These are phyloP conservation scores for Oligia strigilis DNA, from an alignment of 2,888 invertebrate species.

Conservation along the genomic window DNA sequence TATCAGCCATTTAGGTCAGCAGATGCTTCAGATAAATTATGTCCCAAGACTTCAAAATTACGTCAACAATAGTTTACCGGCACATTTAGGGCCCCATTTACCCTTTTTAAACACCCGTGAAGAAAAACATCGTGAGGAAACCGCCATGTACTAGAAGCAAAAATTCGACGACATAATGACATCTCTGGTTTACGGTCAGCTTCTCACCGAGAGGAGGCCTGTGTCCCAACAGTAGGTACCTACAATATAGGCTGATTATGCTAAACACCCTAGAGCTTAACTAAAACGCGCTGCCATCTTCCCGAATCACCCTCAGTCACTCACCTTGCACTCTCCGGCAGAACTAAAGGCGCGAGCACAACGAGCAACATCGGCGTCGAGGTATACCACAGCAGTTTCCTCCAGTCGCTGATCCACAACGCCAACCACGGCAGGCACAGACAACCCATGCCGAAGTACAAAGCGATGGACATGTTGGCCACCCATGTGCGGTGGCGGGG, in stretches of 20 bases:
- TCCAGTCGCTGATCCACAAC: conserved; percentile 84
- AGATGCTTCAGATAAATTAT: neutral
- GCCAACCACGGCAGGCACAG: conserved; percentile 88
- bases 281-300: no score
- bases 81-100: neutral
- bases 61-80: conserved; percentile 7
- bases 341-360: conserved; percentile 78
- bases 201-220: no score
- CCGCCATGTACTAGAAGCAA: no score
- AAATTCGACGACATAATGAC: no score
- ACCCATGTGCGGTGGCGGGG: conserved; percentile 87
- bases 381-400: conserved; percentile 82
- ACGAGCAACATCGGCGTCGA: conserved; percentile 83
- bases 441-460: conserved; percentile 87
- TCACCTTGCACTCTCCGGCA: conserved; percentile 88
- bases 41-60: conserved; percentile 1
- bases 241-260: no score
- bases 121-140: no score
- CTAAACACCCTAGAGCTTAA: no score
- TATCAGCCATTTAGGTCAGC: neutral
- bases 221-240: no score
- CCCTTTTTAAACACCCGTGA: no score
- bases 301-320: neutral
- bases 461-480: conserved; percentile 88
- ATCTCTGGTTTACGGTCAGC: no score